Evolutionary conservation across 2,113 vertebrate genomes (phyloP), one percentile per base, ranked within the genome.

Genomic region (Oreocharis arfaki): DNA sequence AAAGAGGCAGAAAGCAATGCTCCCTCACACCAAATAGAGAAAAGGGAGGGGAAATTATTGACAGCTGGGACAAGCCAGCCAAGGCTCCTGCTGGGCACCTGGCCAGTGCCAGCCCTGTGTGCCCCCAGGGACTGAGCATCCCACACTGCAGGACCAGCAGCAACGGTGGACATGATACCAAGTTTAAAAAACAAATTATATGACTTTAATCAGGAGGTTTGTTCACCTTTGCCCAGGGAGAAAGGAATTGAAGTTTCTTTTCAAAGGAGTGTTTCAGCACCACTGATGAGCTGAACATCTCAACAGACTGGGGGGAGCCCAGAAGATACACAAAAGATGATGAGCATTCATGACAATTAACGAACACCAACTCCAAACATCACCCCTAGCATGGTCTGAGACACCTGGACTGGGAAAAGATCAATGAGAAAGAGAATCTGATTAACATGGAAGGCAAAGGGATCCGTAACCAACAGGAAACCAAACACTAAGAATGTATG

Each of bases 161-260:
- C 53, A 26, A n/a, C 5, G n/a, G 0, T 46, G 41, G 49, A 39
- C 27, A 23, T 1, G 0, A 9, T 0, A 20, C 24, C 24, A 16
- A 13, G 2, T 19, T 41, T 16, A 4, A 60, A 11, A 3, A 57
- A 57, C 22, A 22, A 37, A n/a, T 28, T 3, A 6, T 20, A 12
- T 19, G 7, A 21, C 16, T 57, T 67, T 13, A 16, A 7, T 35
- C 42, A 21, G 44, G 23, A 24, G 4, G 3, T 41, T 46, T 42
- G 20, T 14, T 32, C 7, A 1, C 20, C 35, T 75, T 26, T 57
- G 30, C 20, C 13, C 44, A 16, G 24, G 1, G 23, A 26, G 60
- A 35, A 49, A 9, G 30, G 35, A 30, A 24, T 5, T 26, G 11
- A 35, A 26, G 26, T 27, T 35, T 35, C 21, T 44, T 27, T 26